phyloP scores from a whole-genome alignment of 2,888 invertebrate species.

The Parnassius apollo region DNA sequence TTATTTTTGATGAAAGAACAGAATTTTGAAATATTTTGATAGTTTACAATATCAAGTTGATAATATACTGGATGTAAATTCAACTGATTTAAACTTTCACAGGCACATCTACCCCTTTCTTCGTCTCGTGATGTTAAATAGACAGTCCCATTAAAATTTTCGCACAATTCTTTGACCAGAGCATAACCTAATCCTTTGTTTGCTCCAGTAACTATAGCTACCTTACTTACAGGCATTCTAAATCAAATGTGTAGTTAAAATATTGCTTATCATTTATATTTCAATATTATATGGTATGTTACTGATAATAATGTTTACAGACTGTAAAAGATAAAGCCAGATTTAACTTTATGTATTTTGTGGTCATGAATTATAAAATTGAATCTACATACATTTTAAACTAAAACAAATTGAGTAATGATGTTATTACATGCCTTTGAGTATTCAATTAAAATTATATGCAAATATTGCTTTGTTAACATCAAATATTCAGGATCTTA shows the following conservation, averaged over 20 bases:
- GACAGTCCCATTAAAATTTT: constrained; percentile 83
- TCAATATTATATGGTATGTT: neutral
- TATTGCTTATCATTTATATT: neutral
- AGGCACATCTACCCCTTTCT: constrained; percentile 79
- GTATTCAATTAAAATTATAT: too few species aligned
- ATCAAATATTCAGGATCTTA: too few species aligned
- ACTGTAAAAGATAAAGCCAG: too few species aligned
- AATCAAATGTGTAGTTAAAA: constrained; percentile 1
- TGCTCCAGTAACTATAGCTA: constrained; percentile 83
- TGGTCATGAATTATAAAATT: too few species aligned
- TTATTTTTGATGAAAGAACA: constrained; percentile 74
- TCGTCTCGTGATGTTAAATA: constrained; percentile 85
- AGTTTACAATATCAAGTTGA: constrained; percentile 85
- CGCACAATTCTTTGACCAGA: constrained; percentile 84
- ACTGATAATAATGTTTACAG: neutral
- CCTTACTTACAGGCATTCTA: constrained; percentile 46
- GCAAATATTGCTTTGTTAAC: too few species aligned
- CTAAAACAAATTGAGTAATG: too few species aligned
- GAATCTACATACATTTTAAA: too few species aligned
- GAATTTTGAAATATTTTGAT: constrained; percentile 79
- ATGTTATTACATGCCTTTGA: too few species aligned
- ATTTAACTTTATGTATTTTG: too few species aligned
- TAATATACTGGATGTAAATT: constrained; percentile 80
- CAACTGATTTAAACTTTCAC: constrained; percentile 74
- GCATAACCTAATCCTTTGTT: constrained; percentile 88